Percentiles rank a stretch among this genome's conserved stretches.
These are phyloP conservation scores for Latheticus oryzae DNA, from an alignment of 2,888 invertebrate genomes.

Conservation along the genomic window DNA sequence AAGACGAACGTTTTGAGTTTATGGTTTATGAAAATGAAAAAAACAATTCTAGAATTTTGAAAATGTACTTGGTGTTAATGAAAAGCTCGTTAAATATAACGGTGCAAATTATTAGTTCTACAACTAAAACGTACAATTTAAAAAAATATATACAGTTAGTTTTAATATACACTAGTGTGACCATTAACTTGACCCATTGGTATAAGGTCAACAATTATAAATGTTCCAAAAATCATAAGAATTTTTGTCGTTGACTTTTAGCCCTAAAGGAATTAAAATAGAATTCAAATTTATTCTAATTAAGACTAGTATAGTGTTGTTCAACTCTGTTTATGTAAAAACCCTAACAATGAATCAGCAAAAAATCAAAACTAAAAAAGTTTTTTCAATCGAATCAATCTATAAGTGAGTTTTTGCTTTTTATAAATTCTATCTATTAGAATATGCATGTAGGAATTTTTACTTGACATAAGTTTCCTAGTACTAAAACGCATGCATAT, in stretches of 20 bases:
- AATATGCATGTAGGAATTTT: conserved; percentile 13
- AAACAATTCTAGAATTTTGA: conserved; percentile 1
- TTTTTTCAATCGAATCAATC: not conserved
- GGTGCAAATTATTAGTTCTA: conserved; percentile 11
- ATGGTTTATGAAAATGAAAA: not conserved
- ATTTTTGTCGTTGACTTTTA: conserved; percentile 10
- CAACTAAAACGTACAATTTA: conserved; percentile 1
- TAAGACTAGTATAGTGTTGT: conserved; percentile 23
- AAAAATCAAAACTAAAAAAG: conserved; percentile 4
- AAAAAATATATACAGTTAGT: conserved; percentile 12
- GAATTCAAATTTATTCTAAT: conserved; percentile 35
- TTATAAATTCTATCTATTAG: not conserved
- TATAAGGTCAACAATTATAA: conserved; percentile 17
- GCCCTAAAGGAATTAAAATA: conserved; percentile 11
- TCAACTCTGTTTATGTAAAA: conserved; percentile 29
- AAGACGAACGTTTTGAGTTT: conserved; percentile 3
- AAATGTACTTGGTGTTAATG: too few species aligned
- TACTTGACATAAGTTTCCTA: conserved; percentile 8
- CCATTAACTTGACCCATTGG: conserved; percentile 28
- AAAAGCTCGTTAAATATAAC: conserved; percentile 20
- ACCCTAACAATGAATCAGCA: conserved; percentile 23
- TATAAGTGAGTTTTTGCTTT: conserved; percentile 2
- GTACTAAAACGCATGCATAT: conserved; percentile 22
- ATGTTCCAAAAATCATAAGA: conserved; percentile 18
- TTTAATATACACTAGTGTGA: conserved; percentile 26